Evolutionary conservation across 2,888 invertebrate genomes (phyloP), one percentile per base, ranked within the genome.

Genomic region (Fragum fragum): DNA sequence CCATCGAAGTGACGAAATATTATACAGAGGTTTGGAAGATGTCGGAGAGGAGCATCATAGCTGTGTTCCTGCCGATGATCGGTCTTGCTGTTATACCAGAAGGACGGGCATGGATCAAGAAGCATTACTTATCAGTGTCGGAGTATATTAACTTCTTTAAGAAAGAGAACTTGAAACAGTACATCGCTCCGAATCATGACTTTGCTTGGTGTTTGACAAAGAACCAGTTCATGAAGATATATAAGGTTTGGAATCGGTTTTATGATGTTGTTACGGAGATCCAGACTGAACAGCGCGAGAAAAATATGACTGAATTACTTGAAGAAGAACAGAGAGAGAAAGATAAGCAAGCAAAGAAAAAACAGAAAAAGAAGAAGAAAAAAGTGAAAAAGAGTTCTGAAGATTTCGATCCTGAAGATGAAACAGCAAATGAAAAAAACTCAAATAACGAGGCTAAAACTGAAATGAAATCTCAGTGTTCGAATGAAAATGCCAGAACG

Each of bases 21-120:
- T 88, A 76, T 69, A 72, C 69, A 2, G 87, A 80, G 18, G 81
- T 63, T 11, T 75, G 70, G 75, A 87, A 83, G 42, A 71, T 63
- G 16, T 52, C 74, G 18, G 74, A 76, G 5, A 82, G 81, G 16
- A 68, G 78, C 9, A 76, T 85, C 42, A 63, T 86, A 11, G 52
- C 83, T 9, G 86, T 84, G 32, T 88, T 92, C 29, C 79, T 92
- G 47, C 91, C 90, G 2, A 78, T 92, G 74, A 77, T 92, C 36
- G 86, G 88, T 36, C 73, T 91, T 18, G 83, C 84, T 21, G 90
- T 89, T 47, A 76, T 87, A 18, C 73, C 84, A 3, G 83, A 83
- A 26, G 92, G 92, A 0, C 73, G 86, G 26, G 80, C 79, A 0
- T 93, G 92, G 92, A 73, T 92, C n/a, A 80, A 84, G 42, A 87